Percentiles rank a stretch among this genome's conserved stretches.
Conservation (phyloP, 2,797 vertebrate species). For the Tenualosa thibaudeaui region DNA sequence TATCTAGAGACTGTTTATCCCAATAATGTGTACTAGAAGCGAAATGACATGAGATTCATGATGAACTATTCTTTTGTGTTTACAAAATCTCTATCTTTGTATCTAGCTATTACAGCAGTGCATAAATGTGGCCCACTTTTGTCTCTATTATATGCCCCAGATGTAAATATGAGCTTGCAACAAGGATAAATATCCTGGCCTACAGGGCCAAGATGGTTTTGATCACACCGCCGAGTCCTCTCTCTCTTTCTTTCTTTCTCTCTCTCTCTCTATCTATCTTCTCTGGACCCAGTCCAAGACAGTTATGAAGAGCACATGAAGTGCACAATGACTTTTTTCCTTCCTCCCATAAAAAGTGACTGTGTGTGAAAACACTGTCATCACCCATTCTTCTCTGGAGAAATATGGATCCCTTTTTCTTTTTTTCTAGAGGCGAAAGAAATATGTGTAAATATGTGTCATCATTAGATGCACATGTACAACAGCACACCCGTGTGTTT, state of each 20-base stretch:
- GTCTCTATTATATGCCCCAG: conserved; percentile 5
- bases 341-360: background rate
- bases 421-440: background rate
- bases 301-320: conserved; percentile 20
- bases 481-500: conserved; percentile 27
- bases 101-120: background rate
- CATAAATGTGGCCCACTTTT: background rate
- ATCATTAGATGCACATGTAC: conserved; percentile 20
- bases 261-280: background rate
- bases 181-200: conserved; percentile 18
- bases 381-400: background rate
- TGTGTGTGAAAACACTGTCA: background rate
- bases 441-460: background rate
- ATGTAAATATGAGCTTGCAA: conserved; percentile 21
- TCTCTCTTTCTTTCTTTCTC: background rate
- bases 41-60: background rate
- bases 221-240: background rate
- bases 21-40: background rate
- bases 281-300: background rate
- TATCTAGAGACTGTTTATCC: background rate
- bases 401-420: background rate
- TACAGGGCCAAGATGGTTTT: background rate
- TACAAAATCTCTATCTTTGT: background rate
- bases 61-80: background rate
- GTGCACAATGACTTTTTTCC: background rate